These are phyloP conservation scores for Harpagoxenus sublaevis DNA, from an alignment of 2,888 invertebrate species.

Conservation along the genomic window DNA sequence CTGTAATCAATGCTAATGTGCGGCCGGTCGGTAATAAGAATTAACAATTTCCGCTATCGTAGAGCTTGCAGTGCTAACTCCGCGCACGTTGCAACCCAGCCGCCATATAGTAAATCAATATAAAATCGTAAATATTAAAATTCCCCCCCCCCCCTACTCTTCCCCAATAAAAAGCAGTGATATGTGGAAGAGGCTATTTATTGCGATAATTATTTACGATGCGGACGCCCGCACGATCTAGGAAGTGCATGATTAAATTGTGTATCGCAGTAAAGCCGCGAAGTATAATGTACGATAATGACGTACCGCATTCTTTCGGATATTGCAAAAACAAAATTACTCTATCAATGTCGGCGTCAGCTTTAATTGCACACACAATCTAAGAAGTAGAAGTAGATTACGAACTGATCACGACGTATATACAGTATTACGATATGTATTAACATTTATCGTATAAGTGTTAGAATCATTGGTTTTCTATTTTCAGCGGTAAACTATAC, in stretches of 20 bases:
- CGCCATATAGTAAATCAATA: slow-evolving; percentile 21
- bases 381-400: neutral
- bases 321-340: slow-evolving; percentile 17
- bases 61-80: slow-evolving; percentile 22
- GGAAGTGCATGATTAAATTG: slow-evolving; percentile 38
- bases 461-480: neutral
- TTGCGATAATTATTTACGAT: slow-evolving; percentile 29
- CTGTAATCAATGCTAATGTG: slow-evolving; percentile 47
- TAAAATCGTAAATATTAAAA: slow-evolving; percentile 30
- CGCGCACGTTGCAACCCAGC: slow-evolving; percentile 20
- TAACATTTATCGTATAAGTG: neutral
- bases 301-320: slow-evolving; percentile 26
- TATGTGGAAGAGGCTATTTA: slow-evolving; percentile 21
- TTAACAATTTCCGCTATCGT: slow-evolving; percentile 50
- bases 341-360: slow-evolving; percentile 11
- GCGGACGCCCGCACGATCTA: neutral
- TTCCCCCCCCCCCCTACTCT: too few species aligned
- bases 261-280: slow-evolving; percentile 7
- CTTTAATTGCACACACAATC: neutral
- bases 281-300: slow-evolving; percentile 32
- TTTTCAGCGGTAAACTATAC: neutral
- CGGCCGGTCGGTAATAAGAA: slow-evolving; percentile 27
- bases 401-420: neutral
- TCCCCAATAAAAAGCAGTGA: neutral
- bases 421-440: neutral